Base-by-base conservation (phyloP, 2,797 vertebrate species). In the Phoeniculus purpureus region DNA sequence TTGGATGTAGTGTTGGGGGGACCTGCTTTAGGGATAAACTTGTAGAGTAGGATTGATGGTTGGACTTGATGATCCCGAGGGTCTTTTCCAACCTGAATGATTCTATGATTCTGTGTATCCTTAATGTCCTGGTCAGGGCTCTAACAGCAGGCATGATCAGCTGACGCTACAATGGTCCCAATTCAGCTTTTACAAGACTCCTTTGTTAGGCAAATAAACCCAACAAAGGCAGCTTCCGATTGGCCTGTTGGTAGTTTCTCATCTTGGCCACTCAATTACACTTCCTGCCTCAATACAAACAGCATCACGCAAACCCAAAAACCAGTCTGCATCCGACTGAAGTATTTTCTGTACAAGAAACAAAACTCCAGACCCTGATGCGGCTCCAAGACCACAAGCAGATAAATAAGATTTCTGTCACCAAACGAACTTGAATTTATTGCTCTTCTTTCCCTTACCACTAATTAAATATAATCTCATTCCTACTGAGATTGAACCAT, bases 381-480 rank as follows among this genome's bases (percentile, higher is more conserved):
- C 52, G 81, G 52, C 52, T 93, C 73, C 61, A 93, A 85, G 62
- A 72, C 60, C 50, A 25, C 48, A 18, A 75, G n/a, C 43, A 86
- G 60, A 93, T 58, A 88, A 92, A 68, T 85, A 92, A 74, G 73
- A 85, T 40, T 87, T 75, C 70, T 90, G 70, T 80, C 82, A 94
- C 86, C 82, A 95, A 93, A 92, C 18, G 72, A 87, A 74, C 26
- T 18, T 74, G 85, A 87, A 85, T 89, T 79, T 92, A 92, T 81
- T 78, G 73, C 29, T 87, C 15, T 81, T 66, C 81, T 71, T 91
- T 74, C 62, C 83, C 37, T 82, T 62, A 80, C 0, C 0, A 85
- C 65, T 94, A 94, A 93, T 91, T 88, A 93, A 85, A 70, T 47
- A 51, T 90, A 92, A 94, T 95, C 94, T 92, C 73, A 85, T 93